Evolutionary conservation across 2,888 invertebrate species (phyloP).

Genomic region (Augiades crinisus): DNA sequence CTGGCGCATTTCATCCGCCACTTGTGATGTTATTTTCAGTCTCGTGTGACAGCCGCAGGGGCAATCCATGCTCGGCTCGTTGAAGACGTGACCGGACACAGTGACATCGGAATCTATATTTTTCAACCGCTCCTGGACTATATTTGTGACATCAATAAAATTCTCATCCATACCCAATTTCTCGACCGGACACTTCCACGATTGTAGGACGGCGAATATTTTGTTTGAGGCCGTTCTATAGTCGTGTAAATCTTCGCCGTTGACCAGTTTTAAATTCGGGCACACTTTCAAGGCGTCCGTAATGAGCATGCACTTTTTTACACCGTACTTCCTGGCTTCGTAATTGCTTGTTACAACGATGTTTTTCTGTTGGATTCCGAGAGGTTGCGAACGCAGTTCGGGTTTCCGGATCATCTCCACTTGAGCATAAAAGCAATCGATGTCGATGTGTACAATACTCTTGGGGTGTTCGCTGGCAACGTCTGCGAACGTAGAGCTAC

Average conservation of each 20-base stretch:
- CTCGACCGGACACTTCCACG: slow-evolving; percentile 88
- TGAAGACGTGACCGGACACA: slow-evolving; percentile 82
- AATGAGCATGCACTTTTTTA: slow-evolving; percentile 89
- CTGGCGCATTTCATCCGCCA: slow-evolving; percentile 89
- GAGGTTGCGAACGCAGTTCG: slow-evolving; percentile 83
- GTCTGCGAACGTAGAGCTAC: slow-evolving; percentile 64
- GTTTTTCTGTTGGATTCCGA: slow-evolving; percentile 93
- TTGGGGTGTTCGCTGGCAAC: slow-evolving; percentile 80
- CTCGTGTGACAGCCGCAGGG: slow-evolving; percentile 88
- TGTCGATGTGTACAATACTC: slow-evolving; percentile 89
- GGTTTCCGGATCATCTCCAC: slow-evolving; percentile 90
- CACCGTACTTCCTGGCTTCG: slow-evolving; percentile 87
- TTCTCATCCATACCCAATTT: slow-evolving; percentile 93
- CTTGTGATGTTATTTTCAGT: slow-evolving; percentile 85
- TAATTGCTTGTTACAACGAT: slow-evolving; percentile 93
- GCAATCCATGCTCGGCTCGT: slow-evolving; percentile 81
- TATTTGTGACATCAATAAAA: slow-evolving; percentile 88
- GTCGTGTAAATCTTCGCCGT: slow-evolving; percentile 91
- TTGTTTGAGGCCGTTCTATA: slow-evolving; percentile 90
- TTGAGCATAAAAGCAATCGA: slow-evolving; percentile 94
- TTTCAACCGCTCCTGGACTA: slow-evolving; percentile 81
- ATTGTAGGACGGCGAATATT: slow-evolving; percentile 86
- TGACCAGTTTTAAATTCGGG: slow-evolving; percentile 87
- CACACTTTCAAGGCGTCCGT: slow-evolving; percentile 88
- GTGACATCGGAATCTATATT: slow-evolving; percentile 51